phyloP scores from a whole-genome alignment of 1,140 invertebrate genomes.

The Apis cerana region DNA sequence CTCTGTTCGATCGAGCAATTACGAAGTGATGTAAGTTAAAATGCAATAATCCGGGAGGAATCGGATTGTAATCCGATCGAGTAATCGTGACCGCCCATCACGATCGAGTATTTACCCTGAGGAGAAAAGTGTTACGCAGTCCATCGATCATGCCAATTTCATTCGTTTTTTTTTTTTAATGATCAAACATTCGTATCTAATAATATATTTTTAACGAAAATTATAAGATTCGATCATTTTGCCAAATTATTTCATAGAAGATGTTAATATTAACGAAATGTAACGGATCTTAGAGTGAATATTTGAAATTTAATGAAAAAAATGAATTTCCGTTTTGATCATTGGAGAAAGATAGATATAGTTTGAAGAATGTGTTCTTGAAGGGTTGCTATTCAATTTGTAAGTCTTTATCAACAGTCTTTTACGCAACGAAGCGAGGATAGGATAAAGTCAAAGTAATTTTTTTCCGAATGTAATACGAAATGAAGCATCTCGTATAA shows the following conservation, averaged over 20 bases:
- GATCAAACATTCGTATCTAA: not conserved
- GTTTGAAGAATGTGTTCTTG: not conserved
- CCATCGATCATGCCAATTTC: not conserved
- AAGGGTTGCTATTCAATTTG: not conserved
- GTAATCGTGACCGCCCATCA: not conserved
- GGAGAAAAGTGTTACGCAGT: not conserved
- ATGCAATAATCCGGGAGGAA: not conserved
- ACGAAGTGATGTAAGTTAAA: not conserved
- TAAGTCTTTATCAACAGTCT: not conserved
- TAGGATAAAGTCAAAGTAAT: not conserved
- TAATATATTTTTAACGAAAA: not conserved
- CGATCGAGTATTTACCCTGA: slow-evolving; percentile 1
- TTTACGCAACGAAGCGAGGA: not conserved
- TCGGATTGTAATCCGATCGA: not conserved
- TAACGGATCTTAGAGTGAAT: too few species aligned
- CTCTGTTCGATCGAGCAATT: not conserved
- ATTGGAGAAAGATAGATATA: not conserved
- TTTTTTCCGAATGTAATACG: not conserved
- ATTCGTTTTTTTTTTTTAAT: not conserved
- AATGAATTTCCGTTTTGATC: not conserved
- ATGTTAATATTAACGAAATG: too few species aligned
- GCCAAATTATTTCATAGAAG: too few species aligned
- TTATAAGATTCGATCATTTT: not conserved
- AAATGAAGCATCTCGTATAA: not conserved
- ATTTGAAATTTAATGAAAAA: too few species aligned